phyloP scores from a whole-genome alignment of 2,113 vertebrate genomes.

The Polyodon spathula region DNA sequence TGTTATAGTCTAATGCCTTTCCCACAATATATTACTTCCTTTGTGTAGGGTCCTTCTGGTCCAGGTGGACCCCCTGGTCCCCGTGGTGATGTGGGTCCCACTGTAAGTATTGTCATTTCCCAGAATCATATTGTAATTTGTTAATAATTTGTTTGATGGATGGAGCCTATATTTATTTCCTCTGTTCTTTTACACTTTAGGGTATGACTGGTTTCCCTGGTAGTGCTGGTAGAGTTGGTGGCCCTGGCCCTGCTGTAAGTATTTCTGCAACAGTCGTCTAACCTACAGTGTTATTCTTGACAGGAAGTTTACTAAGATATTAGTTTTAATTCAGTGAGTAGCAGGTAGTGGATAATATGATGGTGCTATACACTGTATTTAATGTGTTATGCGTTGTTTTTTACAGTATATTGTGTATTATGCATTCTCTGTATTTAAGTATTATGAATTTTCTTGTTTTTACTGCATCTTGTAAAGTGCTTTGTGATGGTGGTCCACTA shows the following conservation, averaged over 20 bases:
- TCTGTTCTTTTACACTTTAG: constrained; percentile 32
- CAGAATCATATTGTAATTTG: neutral
- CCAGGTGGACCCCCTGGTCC: constrained; percentile 50
- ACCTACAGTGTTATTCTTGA: too few species aligned
- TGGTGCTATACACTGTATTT: too few species aligned
- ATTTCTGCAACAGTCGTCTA: neutral
- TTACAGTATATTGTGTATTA: too few species aligned
- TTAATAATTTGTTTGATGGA: neutral
- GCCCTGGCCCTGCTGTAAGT: constrained; percentile 61
- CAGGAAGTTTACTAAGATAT: too few species aligned
- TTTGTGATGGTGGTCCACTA: too few species aligned
- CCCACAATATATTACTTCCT: neutral
- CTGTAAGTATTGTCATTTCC: constrained; percentile 42
- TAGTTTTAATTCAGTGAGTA: too few species aligned
- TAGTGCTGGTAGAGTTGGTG: constrained; percentile 55
- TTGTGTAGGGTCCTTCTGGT: constrained; percentile 51
- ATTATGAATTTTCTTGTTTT: too few species aligned
- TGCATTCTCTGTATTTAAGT: too few species aligned
- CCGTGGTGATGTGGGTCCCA: constrained; percentile 56
- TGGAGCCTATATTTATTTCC: constrained; percentile 6
- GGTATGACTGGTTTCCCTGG: constrained; percentile 69
- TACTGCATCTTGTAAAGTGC: too few species aligned
- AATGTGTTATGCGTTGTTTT: too few species aligned
- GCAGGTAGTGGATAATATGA: too few species aligned
- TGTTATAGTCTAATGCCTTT: too few species aligned